These are phyloP conservation scores for Rattus rattus DNA, from an alignment of 2,113 vertebrate species.

Conservation along the genomic window DNA sequence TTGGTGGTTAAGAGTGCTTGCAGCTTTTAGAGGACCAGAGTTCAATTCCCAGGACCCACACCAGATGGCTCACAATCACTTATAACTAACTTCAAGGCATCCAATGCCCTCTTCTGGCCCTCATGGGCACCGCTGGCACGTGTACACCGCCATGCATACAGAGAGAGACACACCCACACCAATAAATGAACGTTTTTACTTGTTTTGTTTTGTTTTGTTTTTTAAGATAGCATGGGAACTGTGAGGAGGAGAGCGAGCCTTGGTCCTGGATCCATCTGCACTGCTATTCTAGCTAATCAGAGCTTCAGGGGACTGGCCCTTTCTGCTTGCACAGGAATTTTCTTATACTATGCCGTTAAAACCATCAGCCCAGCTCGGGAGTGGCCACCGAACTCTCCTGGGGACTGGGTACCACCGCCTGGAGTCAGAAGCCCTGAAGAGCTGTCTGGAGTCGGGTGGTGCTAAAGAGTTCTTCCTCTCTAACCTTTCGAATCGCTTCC, in stretches of 20 bases:
- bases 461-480: not conserved
- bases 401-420: not conserved
- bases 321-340: not conserved
- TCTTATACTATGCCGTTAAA: not conserved
- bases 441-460: not conserved
- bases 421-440: not conserved
- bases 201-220: not conserved
- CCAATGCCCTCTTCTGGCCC: not conserved
- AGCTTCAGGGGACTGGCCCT: not conserved
- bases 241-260: not conserved
- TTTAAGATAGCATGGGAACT: not conserved
- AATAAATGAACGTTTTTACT: not conserved
- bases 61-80: not conserved
- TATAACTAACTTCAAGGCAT: not conserved
- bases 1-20: not conserved
- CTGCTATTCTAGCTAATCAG: not conserved
- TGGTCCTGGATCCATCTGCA: accelerated
- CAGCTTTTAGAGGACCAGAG: not conserved
- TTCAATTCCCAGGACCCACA: not conserved
- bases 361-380: not conserved
- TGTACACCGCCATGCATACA: too few species aligned
- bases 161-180: not conserved
- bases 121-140: too few species aligned
- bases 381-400: not conserved
- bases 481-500: not conserved